These are phyloP conservation scores for Falco rusticolus DNA, from an alignment of 2,797 vertebrate species.

Conservation along the genomic window DNA sequence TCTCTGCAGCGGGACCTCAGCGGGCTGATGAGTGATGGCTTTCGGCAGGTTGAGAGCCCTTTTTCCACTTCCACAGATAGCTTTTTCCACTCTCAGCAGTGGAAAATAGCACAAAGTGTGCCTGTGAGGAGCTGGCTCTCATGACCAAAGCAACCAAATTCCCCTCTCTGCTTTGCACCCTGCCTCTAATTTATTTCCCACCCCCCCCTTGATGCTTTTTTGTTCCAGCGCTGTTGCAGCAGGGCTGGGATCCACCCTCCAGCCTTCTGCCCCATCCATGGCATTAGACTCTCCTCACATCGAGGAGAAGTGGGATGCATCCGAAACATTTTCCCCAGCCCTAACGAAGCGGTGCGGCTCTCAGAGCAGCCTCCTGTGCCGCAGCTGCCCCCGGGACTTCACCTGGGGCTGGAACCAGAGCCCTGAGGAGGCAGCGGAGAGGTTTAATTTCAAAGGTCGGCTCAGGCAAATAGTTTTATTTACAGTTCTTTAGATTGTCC, in stretches of 20 bases:
- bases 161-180: slow-evolving; percentile 30
- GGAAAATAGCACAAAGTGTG: slow-evolving; percentile 44
- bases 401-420: slow-evolving; percentile 9
- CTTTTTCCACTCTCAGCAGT: slow-evolving; percentile 19
- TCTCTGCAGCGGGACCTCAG: background rate
- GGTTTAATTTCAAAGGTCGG: slow-evolving; percentile 69
- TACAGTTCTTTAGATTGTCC: slow-evolving; percentile 58
- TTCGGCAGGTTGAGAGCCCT: slow-evolving; percentile 50
- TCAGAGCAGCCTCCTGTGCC: background rate
- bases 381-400: background rate
- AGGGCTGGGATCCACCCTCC: slow-evolving; percentile 1
- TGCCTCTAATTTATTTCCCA: background rate
- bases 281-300: background rate
- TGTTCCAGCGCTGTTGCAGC: slow-evolving; percentile 12
- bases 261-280: background rate
- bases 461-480: slow-evolving; percentile 64
- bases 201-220: background rate
- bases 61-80: slow-evolving; percentile 53
- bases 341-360: background rate
- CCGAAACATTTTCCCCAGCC: background rate
- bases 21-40: slow-evolving; percentile 29
- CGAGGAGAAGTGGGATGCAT: accelerated
- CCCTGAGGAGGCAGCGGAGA: background rate
- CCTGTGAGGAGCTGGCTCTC: slow-evolving; percentile 9
- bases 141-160: slow-evolving; percentile 35